Base-by-base conservation (phyloP, 1,140 invertebrate genomes). In the Notospermus geniculatus region DNA sequence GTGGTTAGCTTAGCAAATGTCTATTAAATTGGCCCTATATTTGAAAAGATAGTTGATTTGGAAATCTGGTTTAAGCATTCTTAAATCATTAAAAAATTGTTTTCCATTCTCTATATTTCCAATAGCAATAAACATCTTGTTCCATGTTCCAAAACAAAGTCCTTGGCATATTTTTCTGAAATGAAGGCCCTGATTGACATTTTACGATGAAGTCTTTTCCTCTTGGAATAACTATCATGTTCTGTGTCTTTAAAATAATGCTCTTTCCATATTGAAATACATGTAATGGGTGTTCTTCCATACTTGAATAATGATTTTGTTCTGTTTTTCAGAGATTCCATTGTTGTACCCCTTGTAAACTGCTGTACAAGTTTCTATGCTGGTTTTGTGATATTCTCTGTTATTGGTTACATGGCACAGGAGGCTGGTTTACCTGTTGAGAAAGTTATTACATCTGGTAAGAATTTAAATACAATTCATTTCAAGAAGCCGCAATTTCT, bases 301-400 rank as follows among this genome's bases (percentile, higher is more conserved):
- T 22, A 11, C 23, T 17, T 53, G 22, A 53, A 53, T 13, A 13
- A 25, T 17, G 11, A 13, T 17, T 22, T 13, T 58, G 15, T 57
- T 39, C 13, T 54, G 55, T 60, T 57, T 83, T 85, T 54, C 80
- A 95, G 93, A 77, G 95, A 99, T 79, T 92, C 96, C 0, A 75
- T 99, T 36, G 93, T 98, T 59, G 95, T 99, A 0, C 96, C 94
- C 71, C 86, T 91, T 29, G 90, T 97, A 0, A 98, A 99, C 80
- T 94, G 92, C 4, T 91, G 91, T 67, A 99, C 97, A 0, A 95
- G 93, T 73, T 92, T 99, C 87, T 97, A 98, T 80, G 95, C 95
- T 63, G 97, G 96, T 9, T 98, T 99, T 78, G 96, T 98, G 2
- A 98, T 99, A 71, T 99, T 99, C 82, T 97, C 96, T 36, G 32